Conservation (phyloP, 1,140 invertebrate genomes). For the Drosophila sproati region DNA sequence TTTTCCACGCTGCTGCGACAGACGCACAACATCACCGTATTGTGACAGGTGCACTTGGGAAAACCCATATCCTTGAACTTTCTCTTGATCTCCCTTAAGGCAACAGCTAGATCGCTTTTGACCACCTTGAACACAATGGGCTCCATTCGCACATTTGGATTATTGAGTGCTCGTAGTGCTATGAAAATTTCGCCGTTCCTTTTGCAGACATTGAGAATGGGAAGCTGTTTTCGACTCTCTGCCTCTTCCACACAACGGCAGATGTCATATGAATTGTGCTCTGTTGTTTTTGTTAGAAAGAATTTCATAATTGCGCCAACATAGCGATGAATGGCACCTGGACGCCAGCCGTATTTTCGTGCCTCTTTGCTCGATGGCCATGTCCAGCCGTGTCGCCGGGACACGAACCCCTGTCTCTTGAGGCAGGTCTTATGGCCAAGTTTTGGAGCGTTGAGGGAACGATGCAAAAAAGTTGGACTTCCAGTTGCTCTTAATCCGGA, state of each 20-base stretch:
- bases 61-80: constrained; percentile 66
- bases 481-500: neutral
- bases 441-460: neutral
- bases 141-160: constrained; percentile 36
- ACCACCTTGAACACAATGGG: constrained; percentile 76
- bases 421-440: constrained; percentile 64
- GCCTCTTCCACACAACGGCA: constrained; percentile 9
- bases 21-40: constrained; percentile 61
- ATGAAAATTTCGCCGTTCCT: constrained; percentile 66
- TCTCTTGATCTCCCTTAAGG: constrained; percentile 51
- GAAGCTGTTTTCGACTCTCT: constrained; percentile 4
- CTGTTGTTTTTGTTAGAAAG: constrained; percentile 49
- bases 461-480: constrained; percentile 13
- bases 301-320: constrained; percentile 68
- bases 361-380: constrained; percentile 56
- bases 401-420: constrained; percentile 25
- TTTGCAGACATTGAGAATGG: constrained; percentile 70
- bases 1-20: constrained; percentile 66
- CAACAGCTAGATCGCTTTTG: constrained; percentile 59
- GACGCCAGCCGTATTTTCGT: constrained; percentile 64
- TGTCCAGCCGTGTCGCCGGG: constrained; percentile 71
- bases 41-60: constrained; percentile 70
- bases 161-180: constrained; percentile 55
- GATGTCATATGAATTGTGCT: constrained; percentile 22
- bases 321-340: constrained; percentile 64